Base-by-base conservation (phyloP, 1,140 invertebrate species). In the Aporrectodea caliginosa region DNA sequence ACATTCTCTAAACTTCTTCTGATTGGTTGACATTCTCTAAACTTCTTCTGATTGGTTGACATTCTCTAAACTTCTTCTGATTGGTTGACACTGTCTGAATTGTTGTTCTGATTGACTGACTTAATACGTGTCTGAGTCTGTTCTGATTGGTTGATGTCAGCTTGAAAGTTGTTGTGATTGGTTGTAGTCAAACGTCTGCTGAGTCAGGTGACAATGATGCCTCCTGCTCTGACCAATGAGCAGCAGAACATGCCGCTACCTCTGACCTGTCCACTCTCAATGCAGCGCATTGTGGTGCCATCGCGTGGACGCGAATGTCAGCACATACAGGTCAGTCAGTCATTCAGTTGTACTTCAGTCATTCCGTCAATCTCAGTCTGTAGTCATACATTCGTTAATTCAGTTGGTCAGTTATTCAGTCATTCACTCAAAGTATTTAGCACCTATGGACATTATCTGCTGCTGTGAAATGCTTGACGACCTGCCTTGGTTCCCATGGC, bases 191-290 rank as follows among this genome's bases (percentile, higher is more conserved):
- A 58, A 58, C 43, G 22, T 6, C 6, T 34, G 95, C 97, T 83
- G 94, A 95, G 86, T 96, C 95, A 88, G 94, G 97, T 83, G 91
- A 97, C 90, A 97, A 85, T 88, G 84, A 83, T 86, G 83, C 16
- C 29, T 29, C 14, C 27, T 32, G n/a, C 2, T 77, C 77, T 73
- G 80, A n/a, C 76, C 30, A 29, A 70, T 71, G 58, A 70, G 14
- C 16, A 27, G 22, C n/a, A 81, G 93, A 94, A 84, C 91, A 91
- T 70, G 94, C 96, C 87, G 94, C 33, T 78, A n/a, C 93, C 75
- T 91, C 93, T 78, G 93, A 93, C 90, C 94, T 97, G 95, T 92
- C 95, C 95, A 72, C 96, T 98, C 78, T 96, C 95, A n/a, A 96
- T 94, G 89, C 94, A 95, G 90, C 92, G 94, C 85, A 97, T 98